phyloP scores from a whole-genome alignment of 2,113 vertebrate genomes.

The Alexandromys fortis region DNA sequence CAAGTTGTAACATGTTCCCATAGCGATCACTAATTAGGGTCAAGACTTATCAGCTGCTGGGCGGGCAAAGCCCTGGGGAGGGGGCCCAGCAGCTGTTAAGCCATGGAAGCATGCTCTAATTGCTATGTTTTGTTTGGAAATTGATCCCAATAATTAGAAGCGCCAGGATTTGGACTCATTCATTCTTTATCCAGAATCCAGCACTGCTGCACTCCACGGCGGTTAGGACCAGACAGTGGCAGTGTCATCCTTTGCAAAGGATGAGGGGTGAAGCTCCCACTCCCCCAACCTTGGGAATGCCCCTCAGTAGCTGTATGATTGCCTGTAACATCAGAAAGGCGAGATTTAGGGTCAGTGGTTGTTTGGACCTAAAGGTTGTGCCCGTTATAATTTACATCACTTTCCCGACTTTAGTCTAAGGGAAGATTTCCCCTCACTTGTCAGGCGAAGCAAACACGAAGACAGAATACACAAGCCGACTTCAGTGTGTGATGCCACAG shows the following conservation, averaged over 20 bases:
- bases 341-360: not conserved
- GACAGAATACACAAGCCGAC: not conserved
- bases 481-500: not conserved
- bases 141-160: not conserved
- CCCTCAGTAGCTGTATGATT: not conserved
- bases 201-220: not conserved
- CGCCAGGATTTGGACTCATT: not conserved
- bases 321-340: not conserved
- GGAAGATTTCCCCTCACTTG: constrained; percentile 22
- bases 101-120: not conserved
- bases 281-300: not conserved
- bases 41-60: not conserved
- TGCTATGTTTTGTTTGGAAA: not conserved
- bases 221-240: not conserved
- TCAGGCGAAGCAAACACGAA: constrained; percentile 1
- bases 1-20: not conserved
- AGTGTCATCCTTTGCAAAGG: not conserved
- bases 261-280: not conserved
- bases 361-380: not conserved
- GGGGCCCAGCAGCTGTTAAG: not conserved
- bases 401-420: not conserved
- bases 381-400: not conserved
- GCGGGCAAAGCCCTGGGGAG: not conserved
- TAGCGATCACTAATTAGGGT: not conserved
- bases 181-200: not conserved